These are phyloP conservation scores for Lepidochitona cinerea DNA, from an alignment of 2,888 invertebrate genomes.

Conservation along the genomic window DNA sequence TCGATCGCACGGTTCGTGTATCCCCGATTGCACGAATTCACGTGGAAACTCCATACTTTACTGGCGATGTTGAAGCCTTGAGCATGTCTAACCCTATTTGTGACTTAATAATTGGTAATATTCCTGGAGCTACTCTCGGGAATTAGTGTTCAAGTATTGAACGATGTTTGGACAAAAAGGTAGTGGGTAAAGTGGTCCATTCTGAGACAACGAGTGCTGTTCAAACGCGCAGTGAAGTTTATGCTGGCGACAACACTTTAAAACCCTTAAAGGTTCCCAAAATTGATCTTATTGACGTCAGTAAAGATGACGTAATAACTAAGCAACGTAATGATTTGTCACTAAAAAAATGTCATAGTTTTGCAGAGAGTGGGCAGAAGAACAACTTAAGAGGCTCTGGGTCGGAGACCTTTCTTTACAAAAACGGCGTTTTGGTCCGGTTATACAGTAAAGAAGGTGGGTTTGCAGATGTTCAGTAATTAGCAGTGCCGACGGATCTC, in stretches of 20 bases:
- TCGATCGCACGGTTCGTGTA: not conserved
- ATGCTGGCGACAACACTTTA: not conserved
- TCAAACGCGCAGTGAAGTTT: not conserved
- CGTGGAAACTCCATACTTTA: constrained; percentile 10
- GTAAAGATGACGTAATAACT: not conserved
- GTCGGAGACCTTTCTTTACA: not conserved
- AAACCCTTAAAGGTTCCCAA: not conserved
- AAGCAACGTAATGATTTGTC: not conserved
- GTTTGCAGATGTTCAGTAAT: constrained; percentile 8
- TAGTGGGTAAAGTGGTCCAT: no score
- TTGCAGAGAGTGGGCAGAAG: no score
- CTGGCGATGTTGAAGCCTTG: constrained; percentile 13
- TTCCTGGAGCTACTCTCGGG: not conserved
- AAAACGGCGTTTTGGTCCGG: not conserved
- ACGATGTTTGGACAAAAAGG: constrained; percentile 28
- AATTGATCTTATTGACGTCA: not conserved
- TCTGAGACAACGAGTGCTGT: not conserved
- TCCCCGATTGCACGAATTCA: constrained; percentile 7
- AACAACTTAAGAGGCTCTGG: not conserved
- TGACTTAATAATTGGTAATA: constrained; percentile 13
- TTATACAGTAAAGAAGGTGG: not conserved
- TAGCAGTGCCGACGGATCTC: constrained; percentile 21
- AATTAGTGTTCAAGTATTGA: constrained; percentile 13
- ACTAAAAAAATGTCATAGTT: not conserved
- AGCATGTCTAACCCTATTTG: constrained; percentile 11